Evolutionary conservation across 2,797 vertebrate genomes (phyloP), one percentile per base, ranked within the genome.

Genomic region (Halcyon badia): DNA sequence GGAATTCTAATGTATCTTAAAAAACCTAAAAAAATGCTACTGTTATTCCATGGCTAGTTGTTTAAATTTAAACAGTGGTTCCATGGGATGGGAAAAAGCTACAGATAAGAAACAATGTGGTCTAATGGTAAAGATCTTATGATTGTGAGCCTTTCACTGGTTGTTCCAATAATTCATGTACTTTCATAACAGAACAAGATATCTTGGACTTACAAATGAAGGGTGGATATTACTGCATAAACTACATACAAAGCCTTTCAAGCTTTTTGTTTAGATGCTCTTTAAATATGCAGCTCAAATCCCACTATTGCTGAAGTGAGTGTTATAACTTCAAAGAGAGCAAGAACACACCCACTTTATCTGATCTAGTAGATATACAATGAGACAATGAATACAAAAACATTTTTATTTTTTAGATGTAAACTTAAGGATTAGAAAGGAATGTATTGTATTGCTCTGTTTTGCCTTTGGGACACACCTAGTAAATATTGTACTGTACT

Each of bases 81-180:
- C 89, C 56, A 71, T 86, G 96, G 92, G 95, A 95, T 90, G 97
- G 95, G 90, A 93, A 95, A 87, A 94, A 94, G 87, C 54, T 61
- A 28, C 80, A 58, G 95, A 91, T 97, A 92, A 84, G 83, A 70
- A 94, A 96, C 95, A 98, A 97, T 96, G 90, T 15, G 48, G 30
- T 42, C 35, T 72, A 75, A 71, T 85, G 65, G 88, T 90, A 96
- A 80, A 91, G 89, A 83, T 85, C 61, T 91, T 60, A 64, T 25
- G 95, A 97, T 91, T 95, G 70, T 60, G 91, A 62, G 68, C 80
- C 89, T 96, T 97, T 89, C 75, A 95, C 44, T 69, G 72, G 71
- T 95, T 37, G 35, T 42, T 94, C 31, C 26, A 80, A 82, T 94
- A 86, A 80, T 68, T 91, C 75, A 94, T 4, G 21, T 95, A 28